These are phyloP conservation scores for Gryon sp. DNA, from an alignment of 1,140 invertebrate species.

Conservation along the genomic window DNA sequence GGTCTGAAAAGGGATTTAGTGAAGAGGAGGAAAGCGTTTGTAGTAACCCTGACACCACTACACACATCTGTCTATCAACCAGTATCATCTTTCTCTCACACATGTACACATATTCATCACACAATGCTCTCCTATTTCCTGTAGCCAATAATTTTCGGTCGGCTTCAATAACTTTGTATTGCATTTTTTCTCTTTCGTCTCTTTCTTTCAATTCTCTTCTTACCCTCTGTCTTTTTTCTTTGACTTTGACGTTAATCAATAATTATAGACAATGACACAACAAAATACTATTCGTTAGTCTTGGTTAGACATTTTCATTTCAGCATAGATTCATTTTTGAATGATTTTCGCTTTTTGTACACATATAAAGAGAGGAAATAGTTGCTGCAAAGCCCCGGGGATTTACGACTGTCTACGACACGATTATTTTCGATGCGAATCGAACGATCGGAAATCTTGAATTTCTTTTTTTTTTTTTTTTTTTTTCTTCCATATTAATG, in stretches of 20 bases:
- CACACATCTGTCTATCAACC: constrained; percentile 17
- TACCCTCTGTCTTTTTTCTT: no score
- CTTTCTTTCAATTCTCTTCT: constrained; percentile 1
- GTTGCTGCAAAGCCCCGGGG: no score
- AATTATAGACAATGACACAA: constrained; percentile 27
- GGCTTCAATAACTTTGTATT: constrained; percentile 29
- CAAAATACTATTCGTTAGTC: background rate
- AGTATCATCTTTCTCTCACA: constrained; percentile 10
- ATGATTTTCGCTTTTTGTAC: no score
- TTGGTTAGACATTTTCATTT: no score
- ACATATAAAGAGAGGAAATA: no score
- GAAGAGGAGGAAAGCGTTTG: constrained; percentile 30
- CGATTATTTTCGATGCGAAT: no score
- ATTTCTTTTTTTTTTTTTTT: no score
- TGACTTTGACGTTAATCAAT: constrained; percentile 40
- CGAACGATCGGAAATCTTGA: no score
- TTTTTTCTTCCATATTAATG: no score
- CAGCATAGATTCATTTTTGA: no score
- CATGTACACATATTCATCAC: background rate
- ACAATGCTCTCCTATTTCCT: constrained; percentile 42
- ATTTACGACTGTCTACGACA: no score
- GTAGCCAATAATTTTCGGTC: constrained; percentile 8
- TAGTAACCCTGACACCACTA: constrained; percentile 41
- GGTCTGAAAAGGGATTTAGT: constrained; percentile 16
- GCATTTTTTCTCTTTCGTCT: constrained; percentile 1